Evolutionary conservation across 2,888 invertebrate species (phyloP).

Genomic region (Aphelenchoides bicaudatus): DNA sequence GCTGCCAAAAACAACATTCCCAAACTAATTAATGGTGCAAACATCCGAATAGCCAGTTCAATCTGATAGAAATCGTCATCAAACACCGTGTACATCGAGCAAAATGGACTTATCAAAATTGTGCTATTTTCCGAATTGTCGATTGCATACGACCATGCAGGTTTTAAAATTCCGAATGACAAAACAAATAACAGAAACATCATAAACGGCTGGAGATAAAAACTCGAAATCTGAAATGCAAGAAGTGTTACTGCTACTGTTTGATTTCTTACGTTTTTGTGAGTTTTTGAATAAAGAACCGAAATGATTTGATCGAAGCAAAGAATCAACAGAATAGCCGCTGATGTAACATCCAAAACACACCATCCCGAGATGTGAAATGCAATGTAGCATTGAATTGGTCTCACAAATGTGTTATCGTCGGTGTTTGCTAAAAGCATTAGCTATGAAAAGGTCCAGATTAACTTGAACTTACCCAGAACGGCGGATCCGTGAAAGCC

Average conservation of each 20-base stretch:
- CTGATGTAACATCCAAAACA: conserved; percentile 22
- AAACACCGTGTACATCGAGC: conserved; percentile 25
- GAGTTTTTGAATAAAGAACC: conserved; percentile 30
- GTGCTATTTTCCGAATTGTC: conserved; percentile 23
- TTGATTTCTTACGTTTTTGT: conserved; percentile 23
- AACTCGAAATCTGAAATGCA: conserved; percentile 19
- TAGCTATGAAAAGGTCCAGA: too few species aligned
- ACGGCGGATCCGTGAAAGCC: conserved; percentile 31
- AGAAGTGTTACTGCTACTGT: not conserved
- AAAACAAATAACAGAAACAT: conserved; percentile 24
- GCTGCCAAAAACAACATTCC: conserved; percentile 20
- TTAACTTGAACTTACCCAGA: too few species aligned
- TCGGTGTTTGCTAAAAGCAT: conserved; percentile 23
- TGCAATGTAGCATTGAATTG: conserved; percentile 27
- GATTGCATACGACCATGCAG: conserved; percentile 28
- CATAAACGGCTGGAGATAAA: conserved; percentile 25
- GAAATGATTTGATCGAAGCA: conserved; percentile 33
- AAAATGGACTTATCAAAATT: conserved; percentile 29
- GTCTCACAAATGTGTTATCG: conserved; percentile 14
- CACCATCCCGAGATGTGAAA: conserved; percentile 30
- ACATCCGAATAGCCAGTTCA: conserved; percentile 17
- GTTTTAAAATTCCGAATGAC: conserved; percentile 22
- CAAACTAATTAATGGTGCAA: conserved; percentile 6
- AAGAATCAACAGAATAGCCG: conserved; percentile 23
- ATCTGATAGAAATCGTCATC: conserved; percentile 4